Conservation (phyloP, 2,888 invertebrate species). For the Apodemia duryi region DNA sequence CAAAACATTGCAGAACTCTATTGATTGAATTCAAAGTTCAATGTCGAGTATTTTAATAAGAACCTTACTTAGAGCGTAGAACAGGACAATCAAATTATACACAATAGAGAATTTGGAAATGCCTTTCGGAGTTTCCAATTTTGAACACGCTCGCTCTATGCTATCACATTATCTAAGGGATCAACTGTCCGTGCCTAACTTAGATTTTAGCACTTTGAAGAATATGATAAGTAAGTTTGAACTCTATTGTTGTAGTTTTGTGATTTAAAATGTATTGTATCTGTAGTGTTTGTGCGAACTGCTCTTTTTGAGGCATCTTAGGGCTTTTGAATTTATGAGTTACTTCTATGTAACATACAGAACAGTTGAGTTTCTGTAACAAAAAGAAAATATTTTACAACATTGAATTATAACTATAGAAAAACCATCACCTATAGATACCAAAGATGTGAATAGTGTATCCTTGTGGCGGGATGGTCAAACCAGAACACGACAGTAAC, state of each 20-base stretch:
- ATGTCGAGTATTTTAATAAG: too few species aligned
- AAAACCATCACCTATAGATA: too few species aligned
- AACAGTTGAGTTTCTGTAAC: neutral
- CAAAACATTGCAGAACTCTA: too few species aligned
- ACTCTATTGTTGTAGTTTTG: constrained; percentile 7
- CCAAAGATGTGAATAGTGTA: too few species aligned
- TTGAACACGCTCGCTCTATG: neutral
- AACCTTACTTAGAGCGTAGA: too few species aligned
- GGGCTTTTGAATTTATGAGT: neutral
- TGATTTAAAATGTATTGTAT: constrained; percentile 4
- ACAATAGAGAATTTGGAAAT: too few species aligned
- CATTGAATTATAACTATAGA: too few species aligned
- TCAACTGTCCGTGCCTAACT: constrained; percentile 10
- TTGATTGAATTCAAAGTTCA: too few species aligned
- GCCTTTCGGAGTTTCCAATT: neutral
- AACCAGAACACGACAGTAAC: too few species aligned
- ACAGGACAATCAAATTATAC: too few species aligned
- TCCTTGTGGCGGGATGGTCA: too few species aligned
- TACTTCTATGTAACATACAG: neutral
- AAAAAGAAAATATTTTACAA: too few species aligned
- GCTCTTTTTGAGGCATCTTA: neutral
- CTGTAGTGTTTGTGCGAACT: neutral
- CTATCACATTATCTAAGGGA: neutral
- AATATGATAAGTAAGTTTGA: constrained; percentile 13
- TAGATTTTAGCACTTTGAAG: constrained; percentile 13